Conservation (phyloP, 2,888 invertebrate genomes). For the Orchestes rusci region DNA sequence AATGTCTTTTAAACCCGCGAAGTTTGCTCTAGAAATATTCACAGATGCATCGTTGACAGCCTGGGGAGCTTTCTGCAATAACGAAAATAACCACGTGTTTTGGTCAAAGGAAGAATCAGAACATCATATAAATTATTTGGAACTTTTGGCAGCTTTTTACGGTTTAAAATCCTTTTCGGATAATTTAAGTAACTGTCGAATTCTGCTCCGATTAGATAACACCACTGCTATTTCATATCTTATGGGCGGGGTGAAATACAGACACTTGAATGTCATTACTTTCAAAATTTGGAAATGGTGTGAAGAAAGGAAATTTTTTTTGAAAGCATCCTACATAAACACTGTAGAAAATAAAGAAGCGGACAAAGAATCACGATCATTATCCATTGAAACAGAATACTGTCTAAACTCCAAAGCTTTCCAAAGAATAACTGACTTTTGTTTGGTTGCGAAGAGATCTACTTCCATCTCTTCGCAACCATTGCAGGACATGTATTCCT, state of each 20-base stretch:
- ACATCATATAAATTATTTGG: conserved; percentile 8
- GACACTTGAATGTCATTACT: conserved; percentile 7
- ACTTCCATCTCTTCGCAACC: conserved; percentile 20
- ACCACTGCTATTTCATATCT: conserved; percentile 12
- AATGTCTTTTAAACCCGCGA: background rate
- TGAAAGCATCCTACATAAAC: conserved; percentile 15
- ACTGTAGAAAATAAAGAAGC: conserved; percentile 16
- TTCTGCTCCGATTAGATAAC: conserved; percentile 14
- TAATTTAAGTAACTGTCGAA: conserved; percentile 3
- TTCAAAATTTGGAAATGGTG: conserved; percentile 23
- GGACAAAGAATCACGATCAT: conserved; percentile 14
- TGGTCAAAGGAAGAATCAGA: background rate
- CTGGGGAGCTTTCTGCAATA: background rate
- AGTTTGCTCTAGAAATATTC: background rate
- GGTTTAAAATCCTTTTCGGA: conserved; percentile 12
- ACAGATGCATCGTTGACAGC: background rate
- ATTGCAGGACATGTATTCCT: conserved; percentile 13
- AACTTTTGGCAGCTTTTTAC: conserved; percentile 7
- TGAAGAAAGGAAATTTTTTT: conserved; percentile 20
- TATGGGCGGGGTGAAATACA: conserved; percentile 11
- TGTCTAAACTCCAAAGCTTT: conserved; percentile 9
- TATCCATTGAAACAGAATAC: conserved; percentile 19
- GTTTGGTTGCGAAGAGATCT: conserved; percentile 17
- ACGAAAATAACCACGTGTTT: background rate
- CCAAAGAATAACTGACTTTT: conserved; percentile 13